Evolutionary conservation across 1,140 invertebrate genomes (phyloP), one percentile per base, ranked within the genome.

Genomic region (Neodiprion fabricii): DNA sequence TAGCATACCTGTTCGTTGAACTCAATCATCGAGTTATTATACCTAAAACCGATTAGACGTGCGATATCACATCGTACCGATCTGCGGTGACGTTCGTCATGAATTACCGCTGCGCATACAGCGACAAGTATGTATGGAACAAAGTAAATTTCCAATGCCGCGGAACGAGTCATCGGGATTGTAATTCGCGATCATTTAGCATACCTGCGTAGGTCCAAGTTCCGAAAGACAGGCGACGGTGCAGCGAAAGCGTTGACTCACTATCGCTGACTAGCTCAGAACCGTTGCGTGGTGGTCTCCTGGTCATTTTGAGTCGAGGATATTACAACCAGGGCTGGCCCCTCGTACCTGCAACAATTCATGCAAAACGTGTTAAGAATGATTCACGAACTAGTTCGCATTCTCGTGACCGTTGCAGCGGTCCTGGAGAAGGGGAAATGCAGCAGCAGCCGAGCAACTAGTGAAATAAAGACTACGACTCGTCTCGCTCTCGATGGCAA

Each of bases 301-400:
- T 14, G 53, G 53, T 61, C 11, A 9, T 61, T 61, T 61, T 14
- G 5, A 61, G n/a, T 9, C 53, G 11, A 17, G 11, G 53, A 61
- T 40, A 40, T 40, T 40, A 40, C 0, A 61, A 8, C 53, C 53
- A 61, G 1, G 81, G 75, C 81, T 61, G 9, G 53, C n/a, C n/a
- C 53, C 53, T 40, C 28, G 28, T 40, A 12, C 53, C 78, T 71
- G 77, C 72, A 86, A 80, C 83, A 84, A 87, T 87, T 87, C 86
- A 87, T 86, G 85, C 84, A 85, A 85, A 86, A 81, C 81, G 83
- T 83, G 84, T 79, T 82, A 83, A 78, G 80, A 81, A 87, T 88
- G 87, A 88, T 87, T 88, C 87, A 87, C 85, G 83, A 87, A 87
- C 87, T 87, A 87, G 86, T 88, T 87, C 81, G 83, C 82, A 81